These are phyloP conservation scores for Tethea ocularis DNA, from an alignment of 2,888 invertebrate species.

Conservation along the genomic window DNA sequence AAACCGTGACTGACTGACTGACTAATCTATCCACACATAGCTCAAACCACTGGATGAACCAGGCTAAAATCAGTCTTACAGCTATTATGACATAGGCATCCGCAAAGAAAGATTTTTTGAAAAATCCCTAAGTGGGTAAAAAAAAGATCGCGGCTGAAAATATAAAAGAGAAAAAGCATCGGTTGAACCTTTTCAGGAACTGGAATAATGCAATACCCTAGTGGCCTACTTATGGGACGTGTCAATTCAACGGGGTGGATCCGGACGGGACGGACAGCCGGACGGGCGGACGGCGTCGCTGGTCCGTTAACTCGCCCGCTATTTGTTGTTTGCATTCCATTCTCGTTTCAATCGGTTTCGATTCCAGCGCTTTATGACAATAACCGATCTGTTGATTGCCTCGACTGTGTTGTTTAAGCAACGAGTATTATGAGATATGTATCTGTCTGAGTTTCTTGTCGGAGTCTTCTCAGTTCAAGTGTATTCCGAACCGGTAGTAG, in stretches of 20 bases:
- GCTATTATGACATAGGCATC: no score
- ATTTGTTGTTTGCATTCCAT: slow-evolving; percentile 35
- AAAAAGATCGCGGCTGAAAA: no score
- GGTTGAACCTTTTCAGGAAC: slow-evolving; percentile 28
- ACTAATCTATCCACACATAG: no score
- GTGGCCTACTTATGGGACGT: slow-evolving; percentile 35
- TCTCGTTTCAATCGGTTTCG: slow-evolving; percentile 41
- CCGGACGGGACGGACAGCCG: slow-evolving; percentile 14
- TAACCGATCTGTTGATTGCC: slow-evolving; percentile 10
- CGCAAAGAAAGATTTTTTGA: no score
- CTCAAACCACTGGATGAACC: no score
- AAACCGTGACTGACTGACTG: no score
- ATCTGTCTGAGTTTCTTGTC: no score
- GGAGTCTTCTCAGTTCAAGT: no score
- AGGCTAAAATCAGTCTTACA: no score
- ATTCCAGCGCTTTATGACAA: slow-evolving; percentile 40
- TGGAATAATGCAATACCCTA: slow-evolving; percentile 33
- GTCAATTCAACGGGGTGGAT: slow-evolving; percentile 14
- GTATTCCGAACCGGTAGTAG: no score
- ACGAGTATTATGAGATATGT: no score
- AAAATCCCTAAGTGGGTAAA: no score
- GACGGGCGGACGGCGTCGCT: slow-evolving; percentile 2
- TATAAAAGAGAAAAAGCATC: slow-evolving; percentile 14
- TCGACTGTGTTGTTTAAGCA: neutral
- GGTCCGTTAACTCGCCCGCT: slow-evolving; percentile 23